Base-by-base conservation (phyloP, 2,113 vertebrate species). In the Zosterops borbonicus region DNA sequence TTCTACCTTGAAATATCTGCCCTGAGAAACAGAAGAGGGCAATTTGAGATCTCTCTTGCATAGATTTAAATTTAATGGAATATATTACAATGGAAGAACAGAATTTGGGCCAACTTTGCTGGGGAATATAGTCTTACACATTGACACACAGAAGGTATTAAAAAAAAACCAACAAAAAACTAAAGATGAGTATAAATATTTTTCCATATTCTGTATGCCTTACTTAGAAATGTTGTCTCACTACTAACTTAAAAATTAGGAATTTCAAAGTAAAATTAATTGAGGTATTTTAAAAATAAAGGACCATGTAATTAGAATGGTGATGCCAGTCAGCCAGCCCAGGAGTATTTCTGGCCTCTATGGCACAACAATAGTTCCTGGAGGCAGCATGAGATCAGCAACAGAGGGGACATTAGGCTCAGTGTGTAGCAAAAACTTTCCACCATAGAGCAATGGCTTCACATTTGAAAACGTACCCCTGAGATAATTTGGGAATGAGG, bases 381-480 rank as follows among this genome's bases (percentile, higher is more conserved):
- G 13, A 80, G 41, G 42, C 37, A 67, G 18, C 47, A 44, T 8
- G 16, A 44, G 14, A 41, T 37, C 31, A 87, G 18, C 41, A 84
- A 13, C 5, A 63, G 31, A 78, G 19, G 12, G 12, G 4, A 80
- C 87, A 79, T n/a, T 33, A 65, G 16, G 25, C 49, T 62, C 20
- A 87, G 2, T 44, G 78, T 6, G 4, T 31, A 70, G 46, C 59
- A 91, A 83, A 83, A 10, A 8, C 9, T 69, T 82, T 90, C 50
- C 4, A 7, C 6, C 49, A 64, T 2, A 44, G 11, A 83, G 29
- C 11, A 63, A 21, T 59, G 46, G 15, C 42, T 89, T 85, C 33
- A 68, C 0, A 0, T 65, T 89, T 50, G 62, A 29, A 80, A 90
- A 63, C 1, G 0, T 3, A 47, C 4, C 9, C 12, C 33, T 55